Conservation (phyloP, 2,888 invertebrate species). For the Drosophila neonasuta region DNA sequence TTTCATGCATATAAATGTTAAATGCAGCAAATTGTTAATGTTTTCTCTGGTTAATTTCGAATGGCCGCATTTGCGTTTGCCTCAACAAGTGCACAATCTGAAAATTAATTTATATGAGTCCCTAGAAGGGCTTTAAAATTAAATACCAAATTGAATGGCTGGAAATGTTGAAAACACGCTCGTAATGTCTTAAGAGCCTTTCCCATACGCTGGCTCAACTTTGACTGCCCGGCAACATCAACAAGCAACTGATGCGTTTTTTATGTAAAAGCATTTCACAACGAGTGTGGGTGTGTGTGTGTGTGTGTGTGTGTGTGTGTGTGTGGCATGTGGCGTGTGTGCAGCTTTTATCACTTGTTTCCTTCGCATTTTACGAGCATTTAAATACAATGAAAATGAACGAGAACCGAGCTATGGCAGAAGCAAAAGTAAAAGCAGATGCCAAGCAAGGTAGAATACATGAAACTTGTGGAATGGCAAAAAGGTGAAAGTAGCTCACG, state of each 20-base stretch:
- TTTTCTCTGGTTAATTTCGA: slow-evolving; percentile 19
- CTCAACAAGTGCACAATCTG: slow-evolving; percentile 10
- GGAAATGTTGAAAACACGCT: slow-evolving; percentile 18
- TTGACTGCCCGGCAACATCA: slow-evolving; percentile 40
- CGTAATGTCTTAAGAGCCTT: slow-evolving; percentile 13
- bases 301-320: slow-evolving; percentile 29
- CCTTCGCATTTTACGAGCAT: slow-evolving; percentile 61
- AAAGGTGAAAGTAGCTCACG: neutral
- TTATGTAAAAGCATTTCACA: slow-evolving; percentile 58
- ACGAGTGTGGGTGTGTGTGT: slow-evolving; percentile 17
- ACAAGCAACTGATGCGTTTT: slow-evolving; percentile 68
- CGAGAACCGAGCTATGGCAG: slow-evolving; percentile 8
- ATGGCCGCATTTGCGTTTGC: slow-evolving; percentile 11
- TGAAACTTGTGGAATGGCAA: neutral
- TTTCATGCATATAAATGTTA: slow-evolving; percentile 1
- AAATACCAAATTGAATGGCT: slow-evolving; percentile 31
- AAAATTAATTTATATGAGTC: slow-evolving; percentile 45
- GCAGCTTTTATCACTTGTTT: slow-evolving; percentile 69
- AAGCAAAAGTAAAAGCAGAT: slow-evolving; percentile 17
- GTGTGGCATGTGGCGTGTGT: slow-evolving; percentile 29
- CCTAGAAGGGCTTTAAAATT: slow-evolving; percentile 30
- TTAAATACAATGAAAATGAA: slow-evolving; percentile 60
- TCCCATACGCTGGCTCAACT: slow-evolving; percentile 2
- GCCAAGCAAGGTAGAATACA: neutral
- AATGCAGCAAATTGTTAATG: slow-evolving; percentile 18